Percentiles rank a stretch among this genome's conserved stretches.
phyloP scores from a whole-genome alignment of 2,113 vertebrate species.

The Passer montanus region DNA sequence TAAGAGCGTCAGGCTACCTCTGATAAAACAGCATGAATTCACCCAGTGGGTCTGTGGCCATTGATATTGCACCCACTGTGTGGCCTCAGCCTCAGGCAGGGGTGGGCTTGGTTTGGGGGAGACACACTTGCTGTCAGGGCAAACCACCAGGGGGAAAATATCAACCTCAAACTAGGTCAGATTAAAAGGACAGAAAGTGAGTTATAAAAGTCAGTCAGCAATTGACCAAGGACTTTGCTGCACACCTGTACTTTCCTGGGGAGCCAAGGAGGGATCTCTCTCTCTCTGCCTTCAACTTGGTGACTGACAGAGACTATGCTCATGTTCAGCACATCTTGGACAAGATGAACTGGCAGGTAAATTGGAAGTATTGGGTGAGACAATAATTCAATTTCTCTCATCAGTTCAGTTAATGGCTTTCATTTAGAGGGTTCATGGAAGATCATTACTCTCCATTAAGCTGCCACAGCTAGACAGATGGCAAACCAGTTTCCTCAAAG shows the following conservation, averaged over 20 bases:
- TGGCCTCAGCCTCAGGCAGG: not conserved
- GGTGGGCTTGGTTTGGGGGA: not conserved
- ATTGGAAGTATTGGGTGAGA: slow-evolving; percentile 5
- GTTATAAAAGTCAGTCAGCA: not conserved
- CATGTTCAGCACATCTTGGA: not conserved
- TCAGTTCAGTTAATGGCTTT: slow-evolving; percentile 31
- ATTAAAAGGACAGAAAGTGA: not conserved
- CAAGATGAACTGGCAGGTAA: not conserved
- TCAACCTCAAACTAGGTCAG: not conserved
- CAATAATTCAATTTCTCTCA: slow-evolving; percentile 28
- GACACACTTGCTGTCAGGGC: not conserved
- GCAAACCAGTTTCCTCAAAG: not conserved
- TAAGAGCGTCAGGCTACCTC: not conserved
- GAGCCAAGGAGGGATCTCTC: not conserved
- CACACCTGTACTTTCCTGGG: not conserved
- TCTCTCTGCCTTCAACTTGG: not conserved
- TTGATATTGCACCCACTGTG: rapidly evolving
- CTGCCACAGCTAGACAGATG: not conserved
- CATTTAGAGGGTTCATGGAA: not conserved
- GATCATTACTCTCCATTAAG: slow-evolving; percentile 47
- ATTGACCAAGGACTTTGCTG: not conserved
- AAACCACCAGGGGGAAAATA: not conserved
- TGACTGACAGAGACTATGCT: not conserved
- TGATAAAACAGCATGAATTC: not conserved
- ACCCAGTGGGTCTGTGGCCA: not conserved